Base-by-base conservation (phyloP, 2,113 vertebrate species). In the Leucoraja erinaceus region DNA sequence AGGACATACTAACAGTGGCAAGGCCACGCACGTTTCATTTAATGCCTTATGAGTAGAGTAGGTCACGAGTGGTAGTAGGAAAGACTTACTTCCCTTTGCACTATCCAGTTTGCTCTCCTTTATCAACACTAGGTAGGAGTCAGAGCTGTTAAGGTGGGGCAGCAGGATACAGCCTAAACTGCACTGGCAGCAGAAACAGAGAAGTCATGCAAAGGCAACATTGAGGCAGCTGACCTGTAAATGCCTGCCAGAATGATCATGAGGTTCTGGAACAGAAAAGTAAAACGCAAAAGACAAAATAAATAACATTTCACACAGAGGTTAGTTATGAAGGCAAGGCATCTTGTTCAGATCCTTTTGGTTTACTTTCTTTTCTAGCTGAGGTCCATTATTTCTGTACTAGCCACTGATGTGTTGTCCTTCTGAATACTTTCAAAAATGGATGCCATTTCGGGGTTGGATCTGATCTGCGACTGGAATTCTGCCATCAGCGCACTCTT, bases 351-450 rank as follows among this genome's bases (percentile, higher is more conserved):
- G 90, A 91, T 91, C 90, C 90, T 91, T 91, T 91, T 74, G 68
- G 33, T 91, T 91, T 91, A 70, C 33, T 74, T 72, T 91, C 20
- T 92, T 92, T 22, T 94, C 94, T 97, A 99, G 95, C 97, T 98
- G 93, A 97, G 95, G 90, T 99, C 98, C 97, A 98, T 98, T 0
- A 95, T 95, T 92, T 99, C 98, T 0, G 95, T 78, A 18, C 95
- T 94, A 0, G 95, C 93, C 0, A 95, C 93, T 0, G 96, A 94
- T 31, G 95, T 38, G 0, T 96, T 95, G 91, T 97, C 98, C 72
- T 98, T 98, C 95, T 98, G 98, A 93, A 99, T 96, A 94, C 97
- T 99, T 94, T 99, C 98, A 93, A 97, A 99, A 93, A 99, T 97
- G 4, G 96, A 95, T 0, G 97, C 95, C 95, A 99, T 98, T 94